phyloP scores from a whole-genome alignment of 1,140 invertebrate genomes.

The Bombus waltoni region DNA sequence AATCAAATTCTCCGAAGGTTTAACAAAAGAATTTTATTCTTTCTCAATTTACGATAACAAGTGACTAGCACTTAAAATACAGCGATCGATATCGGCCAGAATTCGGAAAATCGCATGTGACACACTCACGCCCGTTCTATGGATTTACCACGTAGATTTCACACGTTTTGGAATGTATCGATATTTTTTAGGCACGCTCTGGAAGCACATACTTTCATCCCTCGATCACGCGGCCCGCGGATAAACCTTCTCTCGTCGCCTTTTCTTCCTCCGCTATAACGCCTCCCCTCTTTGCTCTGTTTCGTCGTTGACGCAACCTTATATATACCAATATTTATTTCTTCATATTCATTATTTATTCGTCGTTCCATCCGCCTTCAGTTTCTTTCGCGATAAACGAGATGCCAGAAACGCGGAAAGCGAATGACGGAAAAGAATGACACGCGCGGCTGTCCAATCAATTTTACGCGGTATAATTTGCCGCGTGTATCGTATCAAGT shows the following conservation, averaged over 20 bases:
- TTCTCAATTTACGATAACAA: slow-evolving; percentile 77
- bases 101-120: slow-evolving; percentile 52
- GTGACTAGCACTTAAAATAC: slow-evolving; percentile 81
- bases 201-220: slow-evolving; percentile 44
- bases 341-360: no score
- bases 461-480: no score
- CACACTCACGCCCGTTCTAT: slow-evolving; percentile 46
- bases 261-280: background rate
- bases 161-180: slow-evolving; percentile 70
- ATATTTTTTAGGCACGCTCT: slow-evolving; percentile 43
- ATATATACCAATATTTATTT: no score
- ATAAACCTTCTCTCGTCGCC: background rate
- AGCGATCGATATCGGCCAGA: slow-evolving; percentile 66
- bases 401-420: slow-evolving; percentile 22
- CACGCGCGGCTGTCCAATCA: background rate
- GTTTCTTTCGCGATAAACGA: background rate
- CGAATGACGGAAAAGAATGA: background rate
- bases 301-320: no score
- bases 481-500: no score
- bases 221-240: slow-evolving; percentile 1
- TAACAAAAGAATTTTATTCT: slow-evolving; percentile 76
- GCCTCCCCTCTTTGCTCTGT: background rate
- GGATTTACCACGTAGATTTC: slow-evolving; percentile 33
- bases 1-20: slow-evolving; percentile 37
- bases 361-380: background rate